Conservation (phyloP, 2,797 vertebrate genomes). For the Xenopus petersii region DNA sequence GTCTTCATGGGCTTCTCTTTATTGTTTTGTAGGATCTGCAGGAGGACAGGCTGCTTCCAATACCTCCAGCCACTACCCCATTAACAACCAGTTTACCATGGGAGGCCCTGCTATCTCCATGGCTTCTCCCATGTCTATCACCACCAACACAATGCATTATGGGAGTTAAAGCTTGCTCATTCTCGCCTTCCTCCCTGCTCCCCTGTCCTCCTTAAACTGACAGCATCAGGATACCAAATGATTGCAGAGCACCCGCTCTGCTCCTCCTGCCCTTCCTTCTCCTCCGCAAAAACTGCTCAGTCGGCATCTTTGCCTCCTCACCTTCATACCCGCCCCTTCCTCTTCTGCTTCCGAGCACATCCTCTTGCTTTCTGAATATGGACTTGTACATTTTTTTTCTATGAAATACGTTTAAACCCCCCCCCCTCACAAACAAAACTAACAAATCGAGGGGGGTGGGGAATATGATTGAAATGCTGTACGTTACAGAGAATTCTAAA, state of each 20-base stretch:
- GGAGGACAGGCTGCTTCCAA: slow-evolving; percentile 74
- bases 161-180: slow-evolving; percentile 76
- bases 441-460: neutral
- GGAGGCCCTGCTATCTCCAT: slow-evolving; percentile 91
- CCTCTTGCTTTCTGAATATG: slow-evolving; percentile 55
- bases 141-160: slow-evolving; percentile 95
- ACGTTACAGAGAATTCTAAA: neutral
- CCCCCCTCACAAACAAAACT: slow-evolving; percentile 13
- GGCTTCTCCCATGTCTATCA: slow-evolving; percentile 93
- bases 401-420: slow-evolving; percentile 18
- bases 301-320: neutral
- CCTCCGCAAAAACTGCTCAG: neutral
- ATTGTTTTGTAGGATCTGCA: slow-evolving; percentile 71
- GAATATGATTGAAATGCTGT: neutral
- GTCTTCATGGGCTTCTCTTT: neutral
- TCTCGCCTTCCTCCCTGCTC: neutral
- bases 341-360: slow-evolving; percentile 15
- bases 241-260: slow-evolving; percentile 39
- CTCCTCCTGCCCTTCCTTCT: neutral
- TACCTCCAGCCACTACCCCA: slow-evolving; percentile 79
- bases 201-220: slow-evolving; percentile 46
- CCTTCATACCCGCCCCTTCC: neutral
- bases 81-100: slow-evolving; percentile 96
- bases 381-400: slow-evolving; percentile 60
- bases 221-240: slow-evolving; percentile 68